These are phyloP conservation scores for Cryptocephalus moraei DNA, from an alignment of 2,888 invertebrate species.

Conservation along the genomic window DNA sequence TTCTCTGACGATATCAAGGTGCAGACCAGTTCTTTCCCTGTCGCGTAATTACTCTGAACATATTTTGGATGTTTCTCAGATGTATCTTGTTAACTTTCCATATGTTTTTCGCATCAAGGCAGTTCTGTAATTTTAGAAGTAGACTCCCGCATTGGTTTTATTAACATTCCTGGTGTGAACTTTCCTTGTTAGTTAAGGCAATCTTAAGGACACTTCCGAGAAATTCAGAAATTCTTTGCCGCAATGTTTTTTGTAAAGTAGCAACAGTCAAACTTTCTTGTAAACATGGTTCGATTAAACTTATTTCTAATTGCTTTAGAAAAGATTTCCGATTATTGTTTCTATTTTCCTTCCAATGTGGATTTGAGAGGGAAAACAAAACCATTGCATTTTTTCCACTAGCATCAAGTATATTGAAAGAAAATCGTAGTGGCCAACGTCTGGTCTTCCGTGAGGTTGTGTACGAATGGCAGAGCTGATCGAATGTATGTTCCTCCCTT, in stretches of 20 bases:
- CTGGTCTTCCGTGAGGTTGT: neutral
- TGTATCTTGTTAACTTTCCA: too few species aligned
- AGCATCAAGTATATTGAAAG: neutral
- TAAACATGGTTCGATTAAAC: slow-evolving; percentile 3
- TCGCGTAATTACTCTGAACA: too few species aligned
- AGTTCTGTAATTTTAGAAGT: too few species aligned
- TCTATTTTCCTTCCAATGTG: neutral
- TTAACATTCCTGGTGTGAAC: too few species aligned
- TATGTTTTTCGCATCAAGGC: too few species aligned
- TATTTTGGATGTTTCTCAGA: too few species aligned
- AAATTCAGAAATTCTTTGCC: neutral
- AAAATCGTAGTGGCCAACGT: neutral
- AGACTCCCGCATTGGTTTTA: too few species aligned
- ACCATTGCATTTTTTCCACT: neutral
- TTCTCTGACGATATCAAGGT: too few species aligned
- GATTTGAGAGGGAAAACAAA: neutral
- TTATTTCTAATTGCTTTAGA: neutral
- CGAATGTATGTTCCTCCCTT: neutral
- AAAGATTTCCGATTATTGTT: neutral
- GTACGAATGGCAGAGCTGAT: neutral
- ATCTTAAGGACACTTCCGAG: slow-evolving; percentile 2
- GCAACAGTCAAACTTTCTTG: slow-evolving; percentile 3
- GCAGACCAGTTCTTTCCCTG: too few species aligned
- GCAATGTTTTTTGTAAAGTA: slow-evolving; percentile 3
- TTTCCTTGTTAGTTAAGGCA: too few species aligned